phyloP scores from a whole-genome alignment of 2,113 vertebrate species.

The Hassar affinis region DNA sequence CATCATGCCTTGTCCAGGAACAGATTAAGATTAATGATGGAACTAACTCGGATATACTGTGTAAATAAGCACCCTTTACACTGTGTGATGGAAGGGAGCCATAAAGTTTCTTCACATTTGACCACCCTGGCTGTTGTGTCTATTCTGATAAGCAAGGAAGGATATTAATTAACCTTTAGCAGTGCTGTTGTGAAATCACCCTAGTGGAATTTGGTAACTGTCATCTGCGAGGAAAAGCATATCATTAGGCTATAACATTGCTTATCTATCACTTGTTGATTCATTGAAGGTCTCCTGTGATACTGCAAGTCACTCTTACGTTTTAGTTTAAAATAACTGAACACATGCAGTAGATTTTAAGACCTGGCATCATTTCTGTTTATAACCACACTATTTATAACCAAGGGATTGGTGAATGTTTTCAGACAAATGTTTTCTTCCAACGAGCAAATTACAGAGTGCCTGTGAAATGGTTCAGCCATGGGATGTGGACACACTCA shows the following conservation, averaged over 20 bases:
- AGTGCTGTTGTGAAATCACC: conserved; percentile 14
- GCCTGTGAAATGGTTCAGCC: neutral
- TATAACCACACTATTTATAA: too few species aligned
- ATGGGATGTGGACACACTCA: too few species aligned
- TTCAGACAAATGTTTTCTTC: neutral
- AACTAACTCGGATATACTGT: neutral
- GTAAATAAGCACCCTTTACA: neutral
- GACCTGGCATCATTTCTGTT: neutral
- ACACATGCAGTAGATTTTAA: neutral
- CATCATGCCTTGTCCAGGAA: neutral
- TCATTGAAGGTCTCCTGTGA: conserved; percentile 8
- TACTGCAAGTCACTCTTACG: neutral
- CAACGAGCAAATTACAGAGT: neutral
- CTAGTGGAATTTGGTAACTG: neutral
- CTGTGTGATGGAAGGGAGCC: neutral
- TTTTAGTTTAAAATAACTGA: neutral
- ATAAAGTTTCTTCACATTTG: conserved; percentile 18
- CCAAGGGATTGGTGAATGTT: neutral
- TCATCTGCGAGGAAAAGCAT: conserved; percentile 6
- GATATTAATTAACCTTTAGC: conserved; percentile 40
- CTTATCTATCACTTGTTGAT: conserved; percentile 31
- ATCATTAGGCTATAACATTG: neutral
- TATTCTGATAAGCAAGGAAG: conserved; percentile 32
- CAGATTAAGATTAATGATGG: neutral
- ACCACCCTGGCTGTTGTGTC: neutral